Evolutionary conservation across 2,888 invertebrate species (phyloP).

Genomic region (Acrobasis consociella): DNA sequence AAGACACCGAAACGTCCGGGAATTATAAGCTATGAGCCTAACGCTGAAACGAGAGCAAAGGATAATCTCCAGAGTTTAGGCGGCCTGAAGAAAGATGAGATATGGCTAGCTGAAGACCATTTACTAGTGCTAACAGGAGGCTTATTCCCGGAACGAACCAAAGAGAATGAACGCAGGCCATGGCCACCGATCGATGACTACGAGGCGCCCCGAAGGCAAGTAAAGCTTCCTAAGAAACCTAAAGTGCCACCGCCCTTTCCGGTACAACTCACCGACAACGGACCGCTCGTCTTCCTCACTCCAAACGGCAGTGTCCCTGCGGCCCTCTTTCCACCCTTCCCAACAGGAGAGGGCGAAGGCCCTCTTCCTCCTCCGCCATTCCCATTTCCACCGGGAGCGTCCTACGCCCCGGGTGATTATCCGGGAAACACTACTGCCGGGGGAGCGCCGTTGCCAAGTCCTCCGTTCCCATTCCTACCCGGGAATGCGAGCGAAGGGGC

Average conservation of each 20-base stretch:
- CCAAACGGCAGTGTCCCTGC: constrained; percentile 89
- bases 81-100: constrained; percentile 91
- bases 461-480: constrained; percentile 85
- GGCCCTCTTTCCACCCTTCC: constrained; percentile 86
- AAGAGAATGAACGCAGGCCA: constrained; percentile 69
- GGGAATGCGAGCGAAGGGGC: constrained; percentile 82
- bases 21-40: constrained; percentile 90
- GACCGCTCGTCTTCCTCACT: constrained; percentile 93
- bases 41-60: constrained; percentile 89
- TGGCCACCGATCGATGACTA: constrained; percentile 94
- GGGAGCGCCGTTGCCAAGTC: constrained; percentile 84
- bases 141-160: constrained; percentile 82
- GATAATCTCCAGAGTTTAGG: constrained; percentile 91
- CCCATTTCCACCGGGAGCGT: constrained; percentile 83
- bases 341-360: constrained; percentile 84
- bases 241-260: constrained; percentile 97
- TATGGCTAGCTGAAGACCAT: constrained; percentile 95
- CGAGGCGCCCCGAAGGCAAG: constrained; percentile 91
- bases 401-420: constrained; percentile 82
- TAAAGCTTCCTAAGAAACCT: constrained; percentile 91
- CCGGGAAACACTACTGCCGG: constrained; percentile 86
- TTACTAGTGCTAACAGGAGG: constrained; percentile 92
- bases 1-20: constrained; percentile 89
- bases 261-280: constrained; percentile 92
- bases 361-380: constrained; percentile 79